phyloP scores from a whole-genome alignment of 2,888 invertebrate genomes.

The Carcina quercana region DNA sequence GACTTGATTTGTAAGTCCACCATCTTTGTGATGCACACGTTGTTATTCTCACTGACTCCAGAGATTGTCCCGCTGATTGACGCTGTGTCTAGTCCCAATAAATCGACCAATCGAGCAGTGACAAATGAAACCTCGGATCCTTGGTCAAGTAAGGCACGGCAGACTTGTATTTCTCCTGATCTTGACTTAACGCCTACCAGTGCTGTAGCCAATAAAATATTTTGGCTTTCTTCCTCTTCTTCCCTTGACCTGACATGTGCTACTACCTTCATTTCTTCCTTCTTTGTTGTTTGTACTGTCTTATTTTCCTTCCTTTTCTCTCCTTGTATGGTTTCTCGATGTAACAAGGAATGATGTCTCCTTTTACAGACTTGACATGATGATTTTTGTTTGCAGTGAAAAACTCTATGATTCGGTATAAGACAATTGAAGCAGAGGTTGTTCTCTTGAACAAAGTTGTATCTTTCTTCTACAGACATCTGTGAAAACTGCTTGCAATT shows the following conservation, averaged over 20 bases:
- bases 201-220: conserved; percentile 18
- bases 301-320: too few relatives aligned
- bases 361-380: too few relatives aligned
- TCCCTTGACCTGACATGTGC: conserved; percentile 4
- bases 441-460: too few relatives aligned
- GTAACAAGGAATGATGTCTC: too few relatives aligned
- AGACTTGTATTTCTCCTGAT: conserved; percentile 3
- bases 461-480: too few relatives aligned
- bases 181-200: conserved; percentile 12
- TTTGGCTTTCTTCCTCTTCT: too few relatives aligned
- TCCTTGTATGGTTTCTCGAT: too few relatives aligned
- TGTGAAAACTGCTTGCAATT: too few relatives aligned
- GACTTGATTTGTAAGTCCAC: conserved; percentile 4
- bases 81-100: conserved; percentile 12
- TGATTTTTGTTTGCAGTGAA: too few relatives aligned
- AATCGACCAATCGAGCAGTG: conserved; percentile 15
- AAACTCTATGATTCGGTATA: too few relatives aligned
- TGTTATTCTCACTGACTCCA: conserved; percentile 15
- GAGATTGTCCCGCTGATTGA: conserved; percentile 6
- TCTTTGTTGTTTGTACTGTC: too few relatives aligned
- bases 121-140: conserved; percentile 21
- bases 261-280: conserved; percentile 1
- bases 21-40: background rate
- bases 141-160: conserved; percentile 21
- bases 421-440: too few relatives aligned